phyloP scores from a whole-genome alignment of 2,797 vertebrate species.

The Oryzias sinensis region DNA sequence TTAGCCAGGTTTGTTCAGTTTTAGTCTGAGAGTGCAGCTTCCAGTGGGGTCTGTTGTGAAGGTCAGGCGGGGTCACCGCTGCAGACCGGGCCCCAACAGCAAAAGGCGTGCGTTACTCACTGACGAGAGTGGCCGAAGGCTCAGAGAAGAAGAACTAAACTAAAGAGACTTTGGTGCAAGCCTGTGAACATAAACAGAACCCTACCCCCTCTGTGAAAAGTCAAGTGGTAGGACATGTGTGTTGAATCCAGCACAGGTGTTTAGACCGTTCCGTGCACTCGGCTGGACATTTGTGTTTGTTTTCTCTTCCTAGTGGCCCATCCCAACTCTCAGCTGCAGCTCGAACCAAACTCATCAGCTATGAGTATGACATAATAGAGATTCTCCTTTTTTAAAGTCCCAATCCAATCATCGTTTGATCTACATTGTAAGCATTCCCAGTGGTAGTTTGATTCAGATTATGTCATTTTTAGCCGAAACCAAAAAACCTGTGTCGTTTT shows the following conservation, averaged over 20 bases:
- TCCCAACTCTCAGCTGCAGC: constrained; percentile 44
- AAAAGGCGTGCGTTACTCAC: constrained; percentile 31
- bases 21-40: constrained; percentile 41
- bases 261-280: constrained; percentile 42
- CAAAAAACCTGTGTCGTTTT: too few relatives aligned
- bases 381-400: background rate
- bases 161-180: constrained; percentile 46
- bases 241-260: constrained; percentile 75
- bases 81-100: constrained; percentile 43
- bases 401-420: too few relatives aligned
- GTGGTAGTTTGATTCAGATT: too few relatives aligned
- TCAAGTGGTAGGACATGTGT: constrained; percentile 70
- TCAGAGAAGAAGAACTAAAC: constrained; percentile 44
- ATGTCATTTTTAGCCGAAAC: too few relatives aligned
- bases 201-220: constrained; percentile 59
- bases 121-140: constrained; percentile 23
- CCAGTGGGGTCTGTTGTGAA: constrained; percentile 44
- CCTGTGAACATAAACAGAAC: constrained; percentile 63
- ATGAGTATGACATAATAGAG: constrained; percentile 40
- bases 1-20: constrained; percentile 39
- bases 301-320: constrained; percentile 63
- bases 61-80: constrained; percentile 46
- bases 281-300: constrained; percentile 69
- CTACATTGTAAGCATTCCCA: too few relatives aligned
- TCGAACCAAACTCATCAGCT: constrained; percentile 52